A percentile compares a stretch with the other conserved stretches of the same genome.
Conservation (phyloP, 2,888 invertebrate genomes). For the Mylabris sibirica region DNA sequence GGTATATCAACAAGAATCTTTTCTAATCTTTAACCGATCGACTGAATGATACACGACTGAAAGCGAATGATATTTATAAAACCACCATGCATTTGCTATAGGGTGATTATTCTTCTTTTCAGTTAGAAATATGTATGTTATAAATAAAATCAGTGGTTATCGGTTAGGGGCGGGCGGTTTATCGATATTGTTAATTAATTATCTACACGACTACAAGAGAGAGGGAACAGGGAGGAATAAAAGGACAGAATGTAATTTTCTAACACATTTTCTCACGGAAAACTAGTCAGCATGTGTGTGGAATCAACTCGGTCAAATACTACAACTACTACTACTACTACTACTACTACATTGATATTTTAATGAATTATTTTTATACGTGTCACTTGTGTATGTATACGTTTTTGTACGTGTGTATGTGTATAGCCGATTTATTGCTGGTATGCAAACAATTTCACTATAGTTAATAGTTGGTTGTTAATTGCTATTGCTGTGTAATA, state of each 20-base stretch:
- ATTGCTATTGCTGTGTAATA: slow-evolving; percentile 16
- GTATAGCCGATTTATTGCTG: slow-evolving; percentile 20
- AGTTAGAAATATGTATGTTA: slow-evolving; percentile 33
- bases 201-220: neutral
- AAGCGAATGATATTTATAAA: slow-evolving; percentile 24
- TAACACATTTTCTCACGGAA: neutral
- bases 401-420: neutral
- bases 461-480: slow-evolving; percentile 29
- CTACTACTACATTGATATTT: slow-evolving; percentile 4
- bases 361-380: slow-evolving; percentile 20
- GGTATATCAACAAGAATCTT: neutral
- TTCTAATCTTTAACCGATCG: slow-evolving; percentile 17
- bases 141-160: slow-evolving; percentile 33
- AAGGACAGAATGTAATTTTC: slow-evolving; percentile 14
- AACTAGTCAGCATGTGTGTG: too few relatives aligned
- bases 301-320: slow-evolving; percentile 1
- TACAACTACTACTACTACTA: too few relatives aligned
- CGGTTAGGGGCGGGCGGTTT: slow-evolving; percentile 34
- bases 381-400: neutral
- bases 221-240: too few relatives aligned
- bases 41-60: slow-evolving; percentile 19
- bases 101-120: slow-evolving; percentile 37
- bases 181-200: slow-evolving; percentile 41
- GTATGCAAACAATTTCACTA: slow-evolving; percentile 26
- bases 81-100: slow-evolving; percentile 26